These are phyloP conservation scores for Alosa alosa DNA, from an alignment of 2,113 vertebrate species.

Conservation along the genomic window DNA sequence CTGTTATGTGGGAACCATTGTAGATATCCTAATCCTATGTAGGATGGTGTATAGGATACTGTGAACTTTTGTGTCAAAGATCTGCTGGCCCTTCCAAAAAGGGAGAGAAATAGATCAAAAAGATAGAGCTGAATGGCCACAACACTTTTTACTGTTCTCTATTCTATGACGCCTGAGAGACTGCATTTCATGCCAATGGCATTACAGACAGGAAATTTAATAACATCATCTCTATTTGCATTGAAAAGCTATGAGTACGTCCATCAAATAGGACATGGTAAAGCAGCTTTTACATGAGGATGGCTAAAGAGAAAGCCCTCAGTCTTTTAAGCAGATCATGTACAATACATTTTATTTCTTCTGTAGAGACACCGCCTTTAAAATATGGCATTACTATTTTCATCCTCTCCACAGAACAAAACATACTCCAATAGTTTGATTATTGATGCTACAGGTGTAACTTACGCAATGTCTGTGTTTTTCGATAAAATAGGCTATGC, in stretches of 20 bases:
- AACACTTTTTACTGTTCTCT: neutral
- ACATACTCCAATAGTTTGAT: neutral
- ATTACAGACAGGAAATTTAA: neutral
- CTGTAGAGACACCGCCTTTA: neutral
- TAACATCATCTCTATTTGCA: neutral
- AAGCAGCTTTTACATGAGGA: neutral
- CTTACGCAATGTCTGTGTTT: neutral
- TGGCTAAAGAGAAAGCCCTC: constrained; percentile 8
- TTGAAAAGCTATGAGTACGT: neutral
- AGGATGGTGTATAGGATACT: neutral
- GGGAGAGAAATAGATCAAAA: neutral
- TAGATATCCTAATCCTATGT: neutral
- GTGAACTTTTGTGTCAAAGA: neutral
- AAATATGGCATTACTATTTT: neutral
- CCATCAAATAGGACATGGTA: neutral
- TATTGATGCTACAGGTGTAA: neutral
- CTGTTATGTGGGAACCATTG: neutral
- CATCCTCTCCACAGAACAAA: neutral
- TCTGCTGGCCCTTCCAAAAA: neutral
- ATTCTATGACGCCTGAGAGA: neutral
- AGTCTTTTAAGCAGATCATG: neutral
- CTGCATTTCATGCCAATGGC: neutral
- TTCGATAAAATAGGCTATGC: neutral
- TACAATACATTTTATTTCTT: neutral
- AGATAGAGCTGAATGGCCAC: neutral